phyloP scores from a whole-genome alignment of 2,888 invertebrate species.

The Caenorhabditis becei region DNA sequence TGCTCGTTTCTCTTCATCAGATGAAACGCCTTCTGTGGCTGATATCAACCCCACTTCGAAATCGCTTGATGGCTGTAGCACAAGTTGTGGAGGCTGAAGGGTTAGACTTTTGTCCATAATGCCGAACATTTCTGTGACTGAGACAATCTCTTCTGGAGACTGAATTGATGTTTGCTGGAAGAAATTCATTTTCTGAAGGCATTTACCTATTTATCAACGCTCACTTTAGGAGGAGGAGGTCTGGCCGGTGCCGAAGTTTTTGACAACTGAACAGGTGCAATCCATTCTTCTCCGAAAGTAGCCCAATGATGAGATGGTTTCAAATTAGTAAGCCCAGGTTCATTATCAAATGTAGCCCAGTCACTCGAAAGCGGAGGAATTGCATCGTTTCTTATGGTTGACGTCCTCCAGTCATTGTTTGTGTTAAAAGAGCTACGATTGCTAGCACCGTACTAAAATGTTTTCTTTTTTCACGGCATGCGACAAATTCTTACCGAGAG shows the following conservation, averaged over 20 bases:
- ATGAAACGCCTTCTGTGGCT: slow-evolving; percentile 42
- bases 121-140: slow-evolving; percentile 60
- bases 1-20: slow-evolving; percentile 51
- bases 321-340: slow-evolving; percentile 1
- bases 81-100: slow-evolving; percentile 10
- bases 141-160: slow-evolving; percentile 48
- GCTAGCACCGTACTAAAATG: slow-evolving; percentile 38
- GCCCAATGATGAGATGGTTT: slow-evolving; percentile 58
- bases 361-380: slow-evolving; percentile 12
- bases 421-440: slow-evolving; percentile 37
- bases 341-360: slow-evolving; percentile 41
- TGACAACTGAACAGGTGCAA: slow-evolving; percentile 47
- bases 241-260: slow-evolving; percentile 62
- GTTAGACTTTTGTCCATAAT: slow-evolving; percentile 1
- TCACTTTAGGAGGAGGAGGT: slow-evolving; percentile 70
- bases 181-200: background rate
- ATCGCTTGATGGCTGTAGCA: slow-evolving; percentile 33
- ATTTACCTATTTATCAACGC: background rate
- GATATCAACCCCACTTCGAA: slow-evolving; percentile 43
- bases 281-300: slow-evolving; percentile 68
- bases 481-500: slow-evolving; percentile 8
- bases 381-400: background rate
- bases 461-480: background rate
- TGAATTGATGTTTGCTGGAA: slow-evolving; percentile 45
- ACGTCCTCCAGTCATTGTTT: slow-evolving; percentile 47